These are phyloP conservation scores for Lagopus leucura DNA, from an alignment of 2,113 vertebrate genomes.

Conservation along the genomic window DNA sequence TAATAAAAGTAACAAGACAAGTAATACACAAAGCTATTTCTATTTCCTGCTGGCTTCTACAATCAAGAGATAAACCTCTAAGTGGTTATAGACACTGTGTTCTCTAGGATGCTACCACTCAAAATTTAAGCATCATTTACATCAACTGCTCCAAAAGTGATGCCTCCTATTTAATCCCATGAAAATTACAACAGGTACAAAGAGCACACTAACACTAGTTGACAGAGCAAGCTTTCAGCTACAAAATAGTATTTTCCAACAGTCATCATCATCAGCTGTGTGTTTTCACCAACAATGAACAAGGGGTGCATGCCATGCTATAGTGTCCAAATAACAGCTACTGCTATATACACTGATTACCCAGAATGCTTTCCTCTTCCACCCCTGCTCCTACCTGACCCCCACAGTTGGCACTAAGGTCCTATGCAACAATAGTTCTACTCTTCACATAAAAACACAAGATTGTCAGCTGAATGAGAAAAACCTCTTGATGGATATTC, in stretches of 20 bases:
- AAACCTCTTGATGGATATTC: not conserved
- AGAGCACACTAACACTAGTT: not conserved
- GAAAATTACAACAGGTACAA: not conserved
- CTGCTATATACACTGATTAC: not conserved
- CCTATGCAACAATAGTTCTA: not conserved
- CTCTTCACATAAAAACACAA: not conserved
- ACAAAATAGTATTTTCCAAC: too few relatives aligned
- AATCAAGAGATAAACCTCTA: not conserved
- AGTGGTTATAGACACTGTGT: not conserved
- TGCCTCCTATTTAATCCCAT: not conserved
- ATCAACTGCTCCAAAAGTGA: not conserved
- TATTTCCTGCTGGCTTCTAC: constrained; percentile 38
- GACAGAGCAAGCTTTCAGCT: too few relatives aligned
- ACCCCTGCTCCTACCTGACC: fast-evolving
- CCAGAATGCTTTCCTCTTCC: not conserved
- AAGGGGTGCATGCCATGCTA: too few relatives aligned
- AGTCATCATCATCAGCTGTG: too few relatives aligned
- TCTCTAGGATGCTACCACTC: not conserved
- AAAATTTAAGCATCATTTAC: not conserved
- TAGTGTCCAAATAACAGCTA: not conserved
- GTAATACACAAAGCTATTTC: constrained; percentile 64
- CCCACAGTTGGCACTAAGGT: fast-evolving
- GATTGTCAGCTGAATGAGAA: not conserved
- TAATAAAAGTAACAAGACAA: constrained; percentile 57
- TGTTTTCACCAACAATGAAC: too few relatives aligned